These are phyloP conservation scores for Rafetus swinhoei DNA, from an alignment of 2,113 vertebrate genomes.

Conservation along the genomic window DNA sequence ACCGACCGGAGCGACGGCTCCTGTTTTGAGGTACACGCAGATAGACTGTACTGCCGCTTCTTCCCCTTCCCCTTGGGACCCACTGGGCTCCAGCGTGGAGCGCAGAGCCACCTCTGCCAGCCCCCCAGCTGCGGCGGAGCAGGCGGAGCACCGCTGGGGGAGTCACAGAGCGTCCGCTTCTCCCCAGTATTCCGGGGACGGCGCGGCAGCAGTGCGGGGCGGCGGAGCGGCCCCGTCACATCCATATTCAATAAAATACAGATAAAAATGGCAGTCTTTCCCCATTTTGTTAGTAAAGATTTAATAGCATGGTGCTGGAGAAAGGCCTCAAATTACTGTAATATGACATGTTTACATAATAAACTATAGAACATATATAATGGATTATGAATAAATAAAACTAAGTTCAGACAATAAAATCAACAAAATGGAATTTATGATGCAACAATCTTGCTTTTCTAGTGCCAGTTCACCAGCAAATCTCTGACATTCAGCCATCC, in stretches of 20 bases:
- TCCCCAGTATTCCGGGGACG: no score
- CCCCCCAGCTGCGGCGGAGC: no score
- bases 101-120: no score
- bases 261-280: not conserved
- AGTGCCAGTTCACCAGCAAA: not conserved
- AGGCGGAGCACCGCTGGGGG: no score
- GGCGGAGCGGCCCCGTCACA: no score
- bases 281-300: not conserved
- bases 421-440: not conserved
- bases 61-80: no score
- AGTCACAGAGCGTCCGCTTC: no score
- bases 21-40: no score
- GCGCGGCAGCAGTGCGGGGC: no score
- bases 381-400: not conserved
- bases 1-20: no score
- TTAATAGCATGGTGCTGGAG: not conserved
- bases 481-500: not conserved
- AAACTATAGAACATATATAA: not conserved
- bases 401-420: not conserved
- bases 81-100: no score
- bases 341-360: not conserved
- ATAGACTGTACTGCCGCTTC: no score
- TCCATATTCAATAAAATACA: not conserved
- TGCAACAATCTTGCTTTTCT: not conserved
- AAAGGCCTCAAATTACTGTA: not conserved